Conservation (phyloP, 2,888 invertebrate species). For the Chorisops tibialis region DNA sequence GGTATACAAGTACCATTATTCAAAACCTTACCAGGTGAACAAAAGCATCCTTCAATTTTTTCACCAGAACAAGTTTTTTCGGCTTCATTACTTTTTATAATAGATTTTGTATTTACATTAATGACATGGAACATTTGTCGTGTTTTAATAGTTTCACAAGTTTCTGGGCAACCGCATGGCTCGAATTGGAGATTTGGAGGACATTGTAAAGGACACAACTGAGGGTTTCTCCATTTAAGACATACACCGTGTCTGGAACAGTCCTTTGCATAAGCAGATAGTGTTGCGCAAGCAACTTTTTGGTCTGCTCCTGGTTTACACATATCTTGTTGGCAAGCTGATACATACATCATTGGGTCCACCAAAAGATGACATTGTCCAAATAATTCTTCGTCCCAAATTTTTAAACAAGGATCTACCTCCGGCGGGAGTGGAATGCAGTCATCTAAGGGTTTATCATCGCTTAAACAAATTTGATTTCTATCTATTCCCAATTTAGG, state of each 20-base stretch:
- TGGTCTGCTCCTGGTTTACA: conserved; percentile 58
- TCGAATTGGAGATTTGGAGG: conserved; percentile 47
- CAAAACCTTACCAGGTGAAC: conserved; percentile 69
- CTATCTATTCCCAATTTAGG: conserved; percentile 52
- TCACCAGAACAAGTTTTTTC: conserved; percentile 52
- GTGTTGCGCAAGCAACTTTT: conserved; percentile 60
- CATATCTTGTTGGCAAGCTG: conserved; percentile 66
- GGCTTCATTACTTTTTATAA: conserved; percentile 40
- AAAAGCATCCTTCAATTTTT: conserved; percentile 77
- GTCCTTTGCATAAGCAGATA: conserved; percentile 70
- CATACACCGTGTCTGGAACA: conserved; percentile 71
- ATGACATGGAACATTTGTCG: conserved; percentile 44
- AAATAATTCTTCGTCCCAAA: conserved; percentile 58
- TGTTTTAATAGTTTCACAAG: conserved; percentile 44
- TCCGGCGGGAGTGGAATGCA: conserved; percentile 59
- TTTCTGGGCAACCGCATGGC: conserved; percentile 48
- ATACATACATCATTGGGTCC: conserved; percentile 64
- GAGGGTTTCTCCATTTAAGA: conserved; percentile 64
- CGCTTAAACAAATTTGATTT: conserved; percentile 54
- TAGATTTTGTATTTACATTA: conserved; percentile 41
- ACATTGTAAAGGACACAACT: conserved; percentile 65
- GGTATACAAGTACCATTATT: conserved; percentile 71
- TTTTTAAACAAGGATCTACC: conserved; percentile 63
- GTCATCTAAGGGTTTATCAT: conserved; percentile 51
- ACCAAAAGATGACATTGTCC: conserved; percentile 71